Evolutionary conservation across 2,113 vertebrate species (phyloP), one percentile per base, ranked within the genome.

Genomic region (Chamaetylas fuelleborni): DNA sequence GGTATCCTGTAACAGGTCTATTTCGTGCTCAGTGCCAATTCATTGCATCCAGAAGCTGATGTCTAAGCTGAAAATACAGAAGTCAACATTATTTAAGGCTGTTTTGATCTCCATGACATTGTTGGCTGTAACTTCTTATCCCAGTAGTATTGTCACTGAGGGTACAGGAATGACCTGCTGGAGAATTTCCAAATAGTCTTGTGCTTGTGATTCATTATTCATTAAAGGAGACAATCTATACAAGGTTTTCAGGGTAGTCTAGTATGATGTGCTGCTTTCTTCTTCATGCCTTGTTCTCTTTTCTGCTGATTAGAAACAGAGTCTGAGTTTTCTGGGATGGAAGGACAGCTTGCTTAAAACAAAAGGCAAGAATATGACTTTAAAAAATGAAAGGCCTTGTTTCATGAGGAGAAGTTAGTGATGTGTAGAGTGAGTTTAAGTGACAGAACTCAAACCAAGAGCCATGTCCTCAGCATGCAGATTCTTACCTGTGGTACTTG

Each of bases 131-230:
- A 61, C 40, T 83, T 95, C 64, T 92, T 90, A 80, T 95, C 93
- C 92, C 88, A 74, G 34, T 92, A 65, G 88, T 93, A 92, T 94
- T 96, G 94, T 97, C 92, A 83, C 34, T 93, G 95, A 90, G 48
- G 48, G 78, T 84, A 82, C 6, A 12, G 57, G 72, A 92, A 78
- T 92, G 89, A 93, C 90, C 92, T 97, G 73, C 64, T 97, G 95
- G 96, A 91, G 86, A 91, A 93, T 90, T 96, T 95, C 95, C 96
- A 97, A 91, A 83, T 66, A 93, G 81, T 26, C 72, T 95, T 95
- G 93, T 95, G 82, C 74, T 87, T 95, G 88, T 93, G 64, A 95
- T 95, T 95, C 88, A 97, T 96, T 97, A 95, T 96, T 96, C 94
- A 97, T 97, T 96, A 93, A 95, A 95, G 70, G 31, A 94, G 80